These are phyloP conservation scores for Empis stercorea DNA, from an alignment of 2,888 invertebrate genomes.

Conservation along the genomic window DNA sequence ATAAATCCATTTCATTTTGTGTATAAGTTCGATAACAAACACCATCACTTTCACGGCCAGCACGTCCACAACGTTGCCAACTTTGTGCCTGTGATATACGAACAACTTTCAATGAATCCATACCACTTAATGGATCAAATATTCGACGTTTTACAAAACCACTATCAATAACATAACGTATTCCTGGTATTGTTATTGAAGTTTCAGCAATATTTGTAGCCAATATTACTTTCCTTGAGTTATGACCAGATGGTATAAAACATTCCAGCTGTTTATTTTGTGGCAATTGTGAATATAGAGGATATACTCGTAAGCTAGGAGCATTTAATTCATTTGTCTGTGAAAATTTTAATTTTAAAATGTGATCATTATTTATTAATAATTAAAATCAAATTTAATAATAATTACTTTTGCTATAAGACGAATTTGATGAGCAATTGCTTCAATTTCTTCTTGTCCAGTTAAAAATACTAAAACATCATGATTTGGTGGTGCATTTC, in stretches of 20 bases:
- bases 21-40: slow-evolving; percentile 81
- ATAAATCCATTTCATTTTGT: slow-evolving; percentile 55
- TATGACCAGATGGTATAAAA: slow-evolving; percentile 58
- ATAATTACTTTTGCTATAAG: slow-evolving; percentile 51
- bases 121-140: slow-evolving; percentile 66
- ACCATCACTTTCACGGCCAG: slow-evolving; percentile 77
- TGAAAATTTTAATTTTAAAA: too few relatives aligned
- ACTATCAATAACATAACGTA: slow-evolving; percentile 81
- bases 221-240: slow-evolving; percentile 78
- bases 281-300: slow-evolving; percentile 85
- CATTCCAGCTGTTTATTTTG: slow-evolving; percentile 77
- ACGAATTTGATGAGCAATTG: slow-evolving; percentile 60
- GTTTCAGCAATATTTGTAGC: slow-evolving; percentile 98
- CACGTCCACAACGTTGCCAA: slow-evolving; percentile 85
- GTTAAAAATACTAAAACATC: slow-evolving; percentile 89
- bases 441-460: slow-evolving; percentile 94
- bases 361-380: too few relatives aligned
- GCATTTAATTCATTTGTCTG: slow-evolving; percentile 45
- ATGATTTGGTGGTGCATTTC: slow-evolving; percentile 62
- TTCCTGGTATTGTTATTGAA: slow-evolving; percentile 87
- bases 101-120: slow-evolving; percentile 71
- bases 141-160: slow-evolving; percentile 85
- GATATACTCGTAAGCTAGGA: slow-evolving; percentile 62
- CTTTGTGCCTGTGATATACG: slow-evolving; percentile 83
- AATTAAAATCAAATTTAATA: slow-evolving; percentile 1